Evolutionary conservation across 1,140 invertebrate genomes (phyloP).

Genomic region (Cydia pomonella): DNA sequence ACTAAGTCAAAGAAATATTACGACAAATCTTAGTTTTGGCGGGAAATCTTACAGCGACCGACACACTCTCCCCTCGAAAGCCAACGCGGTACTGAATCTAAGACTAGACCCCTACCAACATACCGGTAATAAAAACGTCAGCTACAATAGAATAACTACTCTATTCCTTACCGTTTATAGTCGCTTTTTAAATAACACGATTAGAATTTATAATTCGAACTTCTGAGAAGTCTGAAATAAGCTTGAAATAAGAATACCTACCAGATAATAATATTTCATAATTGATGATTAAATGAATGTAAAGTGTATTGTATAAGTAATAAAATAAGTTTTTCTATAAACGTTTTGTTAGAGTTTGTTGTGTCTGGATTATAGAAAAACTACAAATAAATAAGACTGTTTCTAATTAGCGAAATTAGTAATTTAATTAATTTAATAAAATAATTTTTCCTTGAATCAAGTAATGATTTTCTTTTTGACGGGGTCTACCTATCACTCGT

Average conservation of each 20-base stretch:
- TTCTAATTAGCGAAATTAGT: too few species aligned
- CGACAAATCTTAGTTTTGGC: not conserved
- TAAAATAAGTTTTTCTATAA: not conserved
- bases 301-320: too few species aligned
- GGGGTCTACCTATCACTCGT: too few species aligned
- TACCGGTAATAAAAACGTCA: not conserved
- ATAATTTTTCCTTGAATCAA: too few species aligned
- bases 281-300: too few species aligned
- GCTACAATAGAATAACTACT: not conserved
- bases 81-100: not conserved
- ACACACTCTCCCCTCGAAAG: not conserved
- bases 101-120: not conserved
- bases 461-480: too few species aligned
- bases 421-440: too few species aligned
- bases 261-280: too few species aligned
- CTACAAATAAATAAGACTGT: too few species aligned
- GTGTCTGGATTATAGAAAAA: not conserved
- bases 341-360: not conserved
- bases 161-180: not conserved
- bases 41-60: not conserved
- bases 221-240: too few species aligned
- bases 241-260: too few species aligned
- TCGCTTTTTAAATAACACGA: not conserved
- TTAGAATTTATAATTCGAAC: not conserved
- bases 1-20: not conserved